Evolutionary conservation across 2,797 vertebrate species (phyloP), one percentile per base, ranked within the genome.

Genomic region (Phrynocephalus vlangalii): DNA sequence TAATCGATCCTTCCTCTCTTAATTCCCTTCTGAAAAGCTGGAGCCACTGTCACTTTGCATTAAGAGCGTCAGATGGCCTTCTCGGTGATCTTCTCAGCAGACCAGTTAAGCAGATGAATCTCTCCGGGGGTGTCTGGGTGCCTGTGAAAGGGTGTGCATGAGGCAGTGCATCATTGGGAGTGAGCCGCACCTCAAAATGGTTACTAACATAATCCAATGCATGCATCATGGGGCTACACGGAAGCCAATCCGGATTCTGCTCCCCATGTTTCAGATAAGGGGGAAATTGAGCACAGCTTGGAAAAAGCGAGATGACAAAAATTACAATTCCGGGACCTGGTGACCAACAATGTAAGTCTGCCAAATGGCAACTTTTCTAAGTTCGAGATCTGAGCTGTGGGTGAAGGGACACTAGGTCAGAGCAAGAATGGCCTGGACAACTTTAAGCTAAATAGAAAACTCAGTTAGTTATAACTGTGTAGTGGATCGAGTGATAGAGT

Each of bases 1-100:
- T 0, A 88, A 91, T 80, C 91, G 91, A 93, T 87, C 87, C 89
- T 83, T 91, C 72, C 85, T 91, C 76, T 50, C 67, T 91, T 96
- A 96, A 93, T 95, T 96, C 94, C 93, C 79, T 95, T 95, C 91
- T 93, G 96, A 97, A 97, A 97, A 96, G 96, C 97, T 98, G 98
- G 98, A 99, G 98, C 98, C 99, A 97, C 97, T 98, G 98, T 99
- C 98, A 97, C 94, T 94, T 98, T 98, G 98, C 96, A 97, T 99
- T 99, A 99, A 96, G 95, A 94, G 96, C 89, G 91, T 92, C 26
- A 44, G 91, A 87, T 88, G 94, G 94, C 97, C 18, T 70, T 96
- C 94, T 68, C 91, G 90, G 96, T 96, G 72, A 89, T 93, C 92
- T 94, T 91, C 92, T 83, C 75, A 89, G 82, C 85, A 24, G 90